Base-by-base conservation (phyloP, 1,140 invertebrate genomes). In the Holcopasites calliopsidis region DNA sequence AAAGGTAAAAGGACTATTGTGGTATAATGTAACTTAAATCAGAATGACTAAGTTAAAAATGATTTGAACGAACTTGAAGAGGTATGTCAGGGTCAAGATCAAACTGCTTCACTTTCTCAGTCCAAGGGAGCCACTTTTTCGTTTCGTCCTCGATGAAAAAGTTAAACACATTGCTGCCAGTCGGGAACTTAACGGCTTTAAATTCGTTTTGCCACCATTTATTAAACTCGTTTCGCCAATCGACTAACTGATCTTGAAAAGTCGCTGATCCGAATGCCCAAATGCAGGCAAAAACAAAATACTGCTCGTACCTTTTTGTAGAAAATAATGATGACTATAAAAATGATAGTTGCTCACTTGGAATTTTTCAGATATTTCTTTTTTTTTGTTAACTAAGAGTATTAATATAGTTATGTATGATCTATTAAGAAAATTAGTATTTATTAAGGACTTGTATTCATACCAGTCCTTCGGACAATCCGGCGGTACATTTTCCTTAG, bases 191-290 rank as follows among this genome's bases (percentile, higher is more conserved):
- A 23, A 99, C 93, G 21, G 96, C 94, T 92, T 98, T 97, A 88
- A 98, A 97, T 92, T 98, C 98, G 85, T 95, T 96, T 18, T 93
- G 89, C 94, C 96, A 98, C 97, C 97, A 98, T 89, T 97, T 98
- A 66, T 95, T 97, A 88, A 99, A 99, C 87, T 99, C 98, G 57
- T 95, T 95, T 58, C 97, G 94, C 94, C 97, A 97, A 90, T 99
- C 97, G 2, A 95, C 92, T 16, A 96, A 90, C 84, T 95, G 96
- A 92, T 99, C 98, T 93, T 97, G 97, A 88, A 96, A 98, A 64
- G 97, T 93, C 0, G 95, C 94, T 0, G 97, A 97, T 23, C 98
- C 98, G 88, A 99, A 99, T 1, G 97, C 96, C 98, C 98, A 99
- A 26, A 99, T 94, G 70, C 94, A 94, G 7, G 95, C 95, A 90